phyloP scores from a whole-genome alignment of 1,140 invertebrate genomes.

The Gryllus bimaculatus region DNA sequence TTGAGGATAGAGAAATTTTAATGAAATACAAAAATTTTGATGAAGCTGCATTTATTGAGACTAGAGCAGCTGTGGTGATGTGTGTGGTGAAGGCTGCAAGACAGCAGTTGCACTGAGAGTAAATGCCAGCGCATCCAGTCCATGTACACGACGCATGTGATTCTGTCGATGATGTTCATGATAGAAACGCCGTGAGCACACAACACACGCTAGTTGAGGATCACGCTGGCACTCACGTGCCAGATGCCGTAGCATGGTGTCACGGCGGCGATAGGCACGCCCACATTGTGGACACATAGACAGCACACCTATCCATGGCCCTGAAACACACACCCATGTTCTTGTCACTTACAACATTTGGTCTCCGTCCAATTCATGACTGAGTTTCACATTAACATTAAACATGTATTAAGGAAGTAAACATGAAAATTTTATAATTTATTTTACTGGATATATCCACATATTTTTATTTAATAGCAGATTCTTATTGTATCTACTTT shows the following conservation, averaged over 20 bases:
- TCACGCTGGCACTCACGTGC: constrained; percentile 20
- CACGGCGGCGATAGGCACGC: constrained; percentile 34
- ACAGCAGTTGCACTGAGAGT: not conserved
- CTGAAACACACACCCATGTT: constrained; percentile 24
- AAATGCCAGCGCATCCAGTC: not conserved
- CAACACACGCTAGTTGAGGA: constrained; percentile 25
- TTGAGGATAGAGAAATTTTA: no score
- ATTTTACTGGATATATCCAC: no score
- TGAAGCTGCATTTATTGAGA: no score
- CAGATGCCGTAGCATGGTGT: constrained; percentile 37
- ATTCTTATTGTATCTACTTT: no score
- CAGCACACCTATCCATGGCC: constrained; percentile 12
- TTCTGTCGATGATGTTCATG: constrained; percentile 24
- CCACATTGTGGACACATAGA: constrained; percentile 25
- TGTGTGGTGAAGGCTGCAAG: not conserved
- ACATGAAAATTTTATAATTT: no score
- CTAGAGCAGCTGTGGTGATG: not conserved
- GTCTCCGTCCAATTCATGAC: no score
- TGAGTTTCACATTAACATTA: no score
- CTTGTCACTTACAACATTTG: no score
- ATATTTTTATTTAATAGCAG: no score
- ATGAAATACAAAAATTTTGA: no score
- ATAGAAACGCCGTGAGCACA: constrained; percentile 24
- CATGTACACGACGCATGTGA: constrained; percentile 18
- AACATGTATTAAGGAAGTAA: no score